Percentiles rank a stretch among this genome's conserved stretches.
Conservation (phyloP, 2,113 vertebrate genomes). For the Castor canadensis region DNA sequence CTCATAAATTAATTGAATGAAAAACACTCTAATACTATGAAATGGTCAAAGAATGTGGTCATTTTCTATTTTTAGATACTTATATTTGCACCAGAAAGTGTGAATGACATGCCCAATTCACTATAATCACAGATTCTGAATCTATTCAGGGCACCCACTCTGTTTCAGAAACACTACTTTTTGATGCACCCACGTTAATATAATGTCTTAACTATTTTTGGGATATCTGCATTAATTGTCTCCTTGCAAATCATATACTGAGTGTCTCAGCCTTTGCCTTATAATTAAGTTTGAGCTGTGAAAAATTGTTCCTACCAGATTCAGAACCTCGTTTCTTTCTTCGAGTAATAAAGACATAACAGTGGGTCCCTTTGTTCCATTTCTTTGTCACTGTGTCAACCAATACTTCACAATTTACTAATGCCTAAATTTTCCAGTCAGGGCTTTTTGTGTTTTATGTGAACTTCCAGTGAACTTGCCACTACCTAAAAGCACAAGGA, state of each 20-base stretch:
- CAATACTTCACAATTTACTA: conserved; percentile 5
- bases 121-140: not conserved
- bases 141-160: not conserved
- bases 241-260: not conserved
- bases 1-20: not conserved
- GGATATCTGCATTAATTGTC: not conserved
- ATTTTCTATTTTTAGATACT: not conserved
- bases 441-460: not conserved
- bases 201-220: not conserved
- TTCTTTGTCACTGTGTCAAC: not conserved
- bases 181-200: not conserved
- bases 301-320: not conserved
- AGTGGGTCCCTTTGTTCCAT: not conserved
- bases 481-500: not conserved
- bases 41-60: not conserved
- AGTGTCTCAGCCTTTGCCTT: not conserved
- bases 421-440: not conserved
- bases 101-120: not conserved
- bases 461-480: conserved; percentile 12
- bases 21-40: no score
- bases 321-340: not conserved
- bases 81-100: not conserved
- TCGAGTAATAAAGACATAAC: not conserved
- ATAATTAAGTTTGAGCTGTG: not conserved
- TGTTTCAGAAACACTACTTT: not conserved